Base-by-base conservation (phyloP, 2,113 vertebrate species). In the Chloropsis hardwickii region DNA sequence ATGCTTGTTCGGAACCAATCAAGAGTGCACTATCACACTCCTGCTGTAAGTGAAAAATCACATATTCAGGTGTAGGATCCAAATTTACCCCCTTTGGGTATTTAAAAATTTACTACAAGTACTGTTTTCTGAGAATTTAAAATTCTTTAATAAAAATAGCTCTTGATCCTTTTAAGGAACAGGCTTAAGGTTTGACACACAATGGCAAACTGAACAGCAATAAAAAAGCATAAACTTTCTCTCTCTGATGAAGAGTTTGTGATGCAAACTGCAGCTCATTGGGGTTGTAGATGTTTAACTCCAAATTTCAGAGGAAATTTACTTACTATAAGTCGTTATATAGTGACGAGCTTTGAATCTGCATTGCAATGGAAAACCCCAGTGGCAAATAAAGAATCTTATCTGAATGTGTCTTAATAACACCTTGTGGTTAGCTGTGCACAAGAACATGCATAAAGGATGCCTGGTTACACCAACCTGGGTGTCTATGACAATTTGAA, bases 381-480 rank as follows among this genome's bases (percentile, higher is more conserved):
- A 57, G 42, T 87, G 70, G 48, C 61, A 87, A 76, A 84, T 4
- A 6, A 70, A 78, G 37, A 71, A 16, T 50, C 10, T 4, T 78
- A 45, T 6, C 35, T 42, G 24, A 48, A 74, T 7, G 2, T 24
- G 21, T 70, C 67, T 81, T 69, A 58, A 3, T 71, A 69, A 39
- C 12, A 79, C 8, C 25, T 74, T 40, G 45, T 76, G 33, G 20
- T n/a, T 85, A 23, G 17, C 47, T 66, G 24, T 33, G 27, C 18
- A 57, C 39, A 65, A 20, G 6, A 39, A 6, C 0, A 0, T 42
- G n/a, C 3, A 1, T 53, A 35, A 47, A 73, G 28, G 58, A 28
- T 58, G 28, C 44, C 33, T 53, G 40, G 37, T 65, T 83, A 66
- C 17, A 40, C 40, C 28, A 60, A 0, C 28, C 23, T 1, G 0